Evolutionary conservation across 2,113 vertebrate species (phyloP), one percentile per base, ranked within the genome.

Genomic region (Protomyctophum bolini): DNA sequence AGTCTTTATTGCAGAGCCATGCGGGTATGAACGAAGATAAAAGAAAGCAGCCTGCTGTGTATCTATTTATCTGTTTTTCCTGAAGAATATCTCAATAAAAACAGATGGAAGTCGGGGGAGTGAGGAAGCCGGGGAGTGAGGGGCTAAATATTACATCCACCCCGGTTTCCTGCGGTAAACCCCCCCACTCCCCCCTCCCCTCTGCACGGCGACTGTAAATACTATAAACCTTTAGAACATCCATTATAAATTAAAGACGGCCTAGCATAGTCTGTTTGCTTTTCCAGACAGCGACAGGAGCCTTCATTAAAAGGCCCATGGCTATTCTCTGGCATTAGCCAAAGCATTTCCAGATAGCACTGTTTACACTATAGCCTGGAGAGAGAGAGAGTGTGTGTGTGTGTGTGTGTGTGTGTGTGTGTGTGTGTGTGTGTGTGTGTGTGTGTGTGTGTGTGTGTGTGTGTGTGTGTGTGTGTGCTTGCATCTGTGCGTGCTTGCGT

Each of bases 311-410:
- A n/a, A 15, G 8, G 55, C 55, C 55, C 9, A 2, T 64, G 50
- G 14, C 15, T 58, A 15, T 29, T 71, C 54, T 10, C n/a, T 7
- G 0, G 70, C 21, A 14, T 76, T 58, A 70, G 58, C 56, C 10
- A 61, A 80, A 83, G 47, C 67, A 68, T 57, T 77, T 73, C 58
- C 81, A 73, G 69, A 66, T 21, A 54, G 45, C 56, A 12, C 0
- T 0, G 29, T 33, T 71, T 48, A 55, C n/a, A 58, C 63, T 63
- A 4, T 12, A 9, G 51, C 68, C 51, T 60, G 5, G 55, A 68
- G 64, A 69, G 33, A 6, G 55, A 68, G 64, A 68, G 59, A 50
- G 9, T 68, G 6, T 55, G 6, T 55, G 58, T 55, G 51, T 49
- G 51, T 75, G 21, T 62, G 58, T 63, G 45, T 45, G 28, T 61